A percentile compares a stretch with the other conserved stretches of the same genome.
Conservation (phyloP, 2,888 invertebrate genomes). For the Stenchaetothrips biformis region DNA sequence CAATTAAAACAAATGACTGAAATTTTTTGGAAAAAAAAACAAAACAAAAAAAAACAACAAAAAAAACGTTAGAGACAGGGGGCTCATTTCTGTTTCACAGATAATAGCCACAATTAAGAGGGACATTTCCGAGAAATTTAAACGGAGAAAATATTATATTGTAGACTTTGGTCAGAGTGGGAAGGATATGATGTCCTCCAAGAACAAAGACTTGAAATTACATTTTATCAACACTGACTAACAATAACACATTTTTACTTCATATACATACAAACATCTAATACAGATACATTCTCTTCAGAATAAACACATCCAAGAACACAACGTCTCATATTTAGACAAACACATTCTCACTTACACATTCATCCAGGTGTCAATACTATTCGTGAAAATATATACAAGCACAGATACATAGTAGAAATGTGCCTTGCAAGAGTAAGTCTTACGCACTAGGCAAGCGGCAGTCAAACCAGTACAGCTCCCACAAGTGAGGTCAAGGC, state of each 20-base stretch:
- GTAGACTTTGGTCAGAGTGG: constrained; percentile 12
- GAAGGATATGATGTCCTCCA: background rate
- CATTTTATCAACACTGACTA: background rate
- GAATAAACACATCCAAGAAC: background rate
- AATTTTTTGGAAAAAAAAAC: background rate
- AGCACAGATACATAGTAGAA: background rate
- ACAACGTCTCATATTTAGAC: background rate
- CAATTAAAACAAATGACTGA: constrained; percentile 11
- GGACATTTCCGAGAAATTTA: background rate
- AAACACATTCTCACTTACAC: background rate
- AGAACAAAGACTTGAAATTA: constrained; percentile 5
- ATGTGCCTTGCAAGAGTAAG: constrained; percentile 14
- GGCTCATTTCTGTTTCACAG: background rate
- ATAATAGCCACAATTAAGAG: background rate
- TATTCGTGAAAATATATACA: constrained; percentile 14
- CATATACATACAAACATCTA: background rate
- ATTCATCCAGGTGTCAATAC: background rate
- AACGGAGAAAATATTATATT: background rate
- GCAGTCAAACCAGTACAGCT: background rate
- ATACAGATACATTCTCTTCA: background rate
- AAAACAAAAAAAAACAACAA: too few species aligned
- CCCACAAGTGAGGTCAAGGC: too few species aligned
- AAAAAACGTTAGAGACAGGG: background rate
- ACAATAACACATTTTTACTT: background rate
- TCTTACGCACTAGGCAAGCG: background rate